These are phyloP conservation scores for Yasuhikotakia modesta DNA, from an alignment of 2,797 vertebrate species.

Conservation along the genomic window DNA sequence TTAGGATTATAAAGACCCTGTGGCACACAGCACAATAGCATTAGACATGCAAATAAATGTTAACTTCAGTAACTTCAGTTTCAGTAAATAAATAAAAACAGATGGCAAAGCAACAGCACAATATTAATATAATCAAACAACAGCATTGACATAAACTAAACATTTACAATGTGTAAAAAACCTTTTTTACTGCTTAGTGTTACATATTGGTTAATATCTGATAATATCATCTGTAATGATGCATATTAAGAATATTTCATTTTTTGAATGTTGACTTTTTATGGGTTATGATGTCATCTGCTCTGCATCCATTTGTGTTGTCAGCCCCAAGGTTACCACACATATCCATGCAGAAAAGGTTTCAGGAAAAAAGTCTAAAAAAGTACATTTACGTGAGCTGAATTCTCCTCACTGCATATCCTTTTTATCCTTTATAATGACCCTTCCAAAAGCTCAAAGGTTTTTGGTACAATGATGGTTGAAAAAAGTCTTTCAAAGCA, in stretches of 20 bases:
- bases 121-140: neutral
- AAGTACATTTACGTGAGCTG: conserved; percentile 44
- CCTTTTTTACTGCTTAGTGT: neutral
- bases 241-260: neutral
- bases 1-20: too few species aligned
- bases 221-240: neutral
- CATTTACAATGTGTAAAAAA: neutral
- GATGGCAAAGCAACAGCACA: neutral
- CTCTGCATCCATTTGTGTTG: neutral
- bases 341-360: neutral
- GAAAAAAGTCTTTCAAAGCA: conserved; percentile 55
- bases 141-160: neutral
- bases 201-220: neutral
- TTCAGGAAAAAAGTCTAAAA: neutral
- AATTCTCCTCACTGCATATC: conserved; percentile 46
- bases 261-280: neutral
- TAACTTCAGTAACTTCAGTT: too few species aligned
- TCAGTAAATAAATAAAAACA: too few species aligned
- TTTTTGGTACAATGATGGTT: conserved; percentile 58
- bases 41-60: neutral
- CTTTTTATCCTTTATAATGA: conserved; percentile 51
- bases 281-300: neutral
- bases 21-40: neutral
- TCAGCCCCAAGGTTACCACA: neutral
- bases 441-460: too few species aligned